These are phyloP conservation scores for Sphecodes monilicornis DNA, from an alignment of 2,888 invertebrate genomes.

Conservation along the genomic window DNA sequence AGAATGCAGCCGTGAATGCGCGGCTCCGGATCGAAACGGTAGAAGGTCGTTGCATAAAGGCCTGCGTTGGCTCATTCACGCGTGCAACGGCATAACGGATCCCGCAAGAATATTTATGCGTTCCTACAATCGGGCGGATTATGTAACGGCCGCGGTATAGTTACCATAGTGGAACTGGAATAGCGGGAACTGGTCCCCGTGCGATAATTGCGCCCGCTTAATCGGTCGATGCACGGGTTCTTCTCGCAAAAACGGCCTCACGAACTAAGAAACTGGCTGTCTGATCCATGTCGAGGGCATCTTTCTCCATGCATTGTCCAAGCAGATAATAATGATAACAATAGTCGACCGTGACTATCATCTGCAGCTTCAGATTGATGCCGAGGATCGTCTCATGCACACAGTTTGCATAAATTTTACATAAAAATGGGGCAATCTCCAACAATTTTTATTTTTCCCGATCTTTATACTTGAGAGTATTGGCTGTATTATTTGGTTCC, in stretches of 20 bases:
- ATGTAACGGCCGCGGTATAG: slow-evolving; percentile 68
- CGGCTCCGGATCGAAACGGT: slow-evolving; percentile 32
- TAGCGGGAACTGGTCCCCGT: slow-evolving; percentile 81
- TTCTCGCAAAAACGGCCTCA: slow-evolving; percentile 60
- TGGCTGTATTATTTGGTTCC: background rate
- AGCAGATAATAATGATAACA: background rate
- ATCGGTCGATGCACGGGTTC: slow-evolving; percentile 75
- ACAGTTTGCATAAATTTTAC: no score
- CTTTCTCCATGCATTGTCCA: slow-evolving; percentile 16
- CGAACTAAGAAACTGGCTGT: slow-evolving; percentile 53
- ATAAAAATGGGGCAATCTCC: no score
- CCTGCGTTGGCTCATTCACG: slow-evolving; percentile 57
- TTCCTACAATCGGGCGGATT: slow-evolving; percentile 74
- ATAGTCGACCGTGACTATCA: background rate
- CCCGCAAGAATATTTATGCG: slow-evolving; percentile 74
- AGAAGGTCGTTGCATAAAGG: slow-evolving; percentile 55
- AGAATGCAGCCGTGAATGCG: slow-evolving; percentile 45
- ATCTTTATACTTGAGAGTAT: background rate
- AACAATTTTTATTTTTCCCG: background rate
- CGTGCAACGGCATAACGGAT: slow-evolving; percentile 72
- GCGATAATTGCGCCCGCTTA: slow-evolving; percentile 77
- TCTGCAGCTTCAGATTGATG: background rate
- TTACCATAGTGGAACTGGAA: slow-evolving; percentile 77
- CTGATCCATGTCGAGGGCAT: slow-evolving; percentile 40
- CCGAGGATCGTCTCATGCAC: no score